Percentiles rank a stretch among this genome's conserved stretches.
Conservation (phyloP, 2,888 invertebrate species). For the Koerneria pararmatus region DNA sequence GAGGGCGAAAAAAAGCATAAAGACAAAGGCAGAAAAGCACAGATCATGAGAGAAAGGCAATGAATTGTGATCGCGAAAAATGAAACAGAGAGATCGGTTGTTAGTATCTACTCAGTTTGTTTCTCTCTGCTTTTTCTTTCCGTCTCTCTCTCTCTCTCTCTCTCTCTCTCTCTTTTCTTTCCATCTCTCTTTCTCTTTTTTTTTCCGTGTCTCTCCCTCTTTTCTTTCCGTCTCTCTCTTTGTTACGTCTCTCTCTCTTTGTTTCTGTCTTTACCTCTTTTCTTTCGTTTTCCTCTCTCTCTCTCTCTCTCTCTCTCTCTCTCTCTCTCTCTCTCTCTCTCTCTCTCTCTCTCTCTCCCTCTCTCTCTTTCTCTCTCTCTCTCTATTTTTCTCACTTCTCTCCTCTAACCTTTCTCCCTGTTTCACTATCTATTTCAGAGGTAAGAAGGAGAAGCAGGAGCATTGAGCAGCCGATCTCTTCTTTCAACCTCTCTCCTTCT, state of each 20-base stretch:
- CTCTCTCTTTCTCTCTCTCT: not conserved
- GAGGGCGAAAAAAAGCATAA: no score
- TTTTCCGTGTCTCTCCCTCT: no score
- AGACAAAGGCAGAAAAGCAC: no score
- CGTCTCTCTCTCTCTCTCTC: no score
- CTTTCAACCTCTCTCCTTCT: not conserved
- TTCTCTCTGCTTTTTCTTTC: no score
- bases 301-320: not conserved
- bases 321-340: not conserved
- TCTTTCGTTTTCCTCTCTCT: not conserved
- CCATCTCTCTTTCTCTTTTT: no score
- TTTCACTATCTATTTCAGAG: not conserved
- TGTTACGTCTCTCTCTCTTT: not conserved
- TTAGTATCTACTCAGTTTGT: no score
- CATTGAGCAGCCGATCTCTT: no score
- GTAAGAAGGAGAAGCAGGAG: not conserved
- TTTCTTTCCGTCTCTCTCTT: not conserved
- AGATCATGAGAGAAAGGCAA: no score
- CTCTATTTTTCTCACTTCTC: not conserved
- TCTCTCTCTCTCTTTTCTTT: no score
- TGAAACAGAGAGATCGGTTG: no score
- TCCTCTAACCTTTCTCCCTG: not conserved
- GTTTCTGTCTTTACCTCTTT: constrained; percentile 1
- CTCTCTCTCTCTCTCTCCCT: not conserved
- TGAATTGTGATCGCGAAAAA: no score